A percentile compares a stretch with the other conserved stretches of the same genome.
These are phyloP conservation scores for Lydus trimaculatus DNA, from an alignment of 2,888 invertebrate species.

Conservation along the genomic window DNA sequence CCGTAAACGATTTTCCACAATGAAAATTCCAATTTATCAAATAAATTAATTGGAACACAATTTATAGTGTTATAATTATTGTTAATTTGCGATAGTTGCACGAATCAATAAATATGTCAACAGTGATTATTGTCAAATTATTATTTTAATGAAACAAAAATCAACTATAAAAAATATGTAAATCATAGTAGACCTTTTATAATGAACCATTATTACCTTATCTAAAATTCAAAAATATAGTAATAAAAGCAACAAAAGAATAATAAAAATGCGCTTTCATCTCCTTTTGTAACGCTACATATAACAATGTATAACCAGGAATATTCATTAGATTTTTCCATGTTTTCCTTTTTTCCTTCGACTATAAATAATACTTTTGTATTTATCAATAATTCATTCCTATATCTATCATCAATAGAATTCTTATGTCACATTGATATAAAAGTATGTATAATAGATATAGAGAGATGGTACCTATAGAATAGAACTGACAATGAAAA, in stretches of 20 bases:
- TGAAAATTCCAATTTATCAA: too few species aligned
- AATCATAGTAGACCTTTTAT: neutral
- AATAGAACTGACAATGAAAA: neutral
- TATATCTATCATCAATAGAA: neutral
- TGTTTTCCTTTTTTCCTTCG: too few species aligned
- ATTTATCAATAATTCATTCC: neutral
- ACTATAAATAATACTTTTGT: too few species aligned
- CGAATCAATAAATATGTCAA: too few species aligned
- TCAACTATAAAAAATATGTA: neutral
- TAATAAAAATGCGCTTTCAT: neutral
- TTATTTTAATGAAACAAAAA: too few species aligned
- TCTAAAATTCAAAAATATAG: conserved; percentile 1
- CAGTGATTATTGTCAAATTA: too few species aligned
- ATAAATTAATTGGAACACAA: too few species aligned
- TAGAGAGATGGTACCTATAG: neutral
- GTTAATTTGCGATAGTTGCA: too few species aligned
- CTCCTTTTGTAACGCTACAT: neutral
- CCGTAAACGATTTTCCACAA: too few species aligned
- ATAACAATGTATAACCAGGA: neutral
- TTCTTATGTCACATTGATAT: neutral
- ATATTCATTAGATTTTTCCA: neutral
- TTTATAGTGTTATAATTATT: too few species aligned
- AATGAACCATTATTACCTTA: neutral
- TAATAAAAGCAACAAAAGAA: neutral
- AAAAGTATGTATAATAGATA: neutral